A percentile compares a stretch with the other conserved stretches of the same genome.
phyloP scores from a whole-genome alignment of 1,140 invertebrate species.

The Pteromalus puparum region DNA sequence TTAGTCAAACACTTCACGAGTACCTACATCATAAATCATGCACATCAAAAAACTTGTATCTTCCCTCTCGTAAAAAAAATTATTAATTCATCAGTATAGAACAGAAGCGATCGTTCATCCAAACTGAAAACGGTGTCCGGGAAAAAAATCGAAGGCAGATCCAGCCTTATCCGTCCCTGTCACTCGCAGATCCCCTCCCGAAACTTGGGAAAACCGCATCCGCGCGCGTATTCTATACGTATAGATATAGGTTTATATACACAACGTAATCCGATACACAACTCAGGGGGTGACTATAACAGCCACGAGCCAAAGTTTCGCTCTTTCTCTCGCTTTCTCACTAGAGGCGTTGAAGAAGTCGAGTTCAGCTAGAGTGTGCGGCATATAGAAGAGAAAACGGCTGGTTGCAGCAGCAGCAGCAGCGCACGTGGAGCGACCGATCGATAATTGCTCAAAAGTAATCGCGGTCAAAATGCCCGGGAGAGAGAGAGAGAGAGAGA shows the following conservation, averaged over 20 bases:
- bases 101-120: neutral
- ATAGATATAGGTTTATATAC: no score
- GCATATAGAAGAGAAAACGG: neutral
- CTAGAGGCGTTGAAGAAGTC: neutral
- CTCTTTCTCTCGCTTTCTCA: neutral
- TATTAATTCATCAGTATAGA: no score
- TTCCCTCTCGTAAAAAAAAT: no score
- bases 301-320: neutral
- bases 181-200: neutral
- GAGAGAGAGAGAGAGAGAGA: neutral
- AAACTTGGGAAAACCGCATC: no score
- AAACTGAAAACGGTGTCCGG: neutral
- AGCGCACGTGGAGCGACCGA: neutral
- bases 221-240: no score
- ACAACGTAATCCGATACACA: no score
- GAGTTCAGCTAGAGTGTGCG: neutral
- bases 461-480: neutral
- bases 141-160: neutral
- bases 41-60: no score
- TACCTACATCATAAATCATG: no score
- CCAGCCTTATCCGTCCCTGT: neutral
- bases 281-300: neutral
- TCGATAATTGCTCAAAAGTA: constrained; percentile 15
- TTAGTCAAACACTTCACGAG: no score
- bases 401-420: neutral